Conservation (phyloP, 1,140 invertebrate genomes). For the Calycopis cecrops region DNA sequence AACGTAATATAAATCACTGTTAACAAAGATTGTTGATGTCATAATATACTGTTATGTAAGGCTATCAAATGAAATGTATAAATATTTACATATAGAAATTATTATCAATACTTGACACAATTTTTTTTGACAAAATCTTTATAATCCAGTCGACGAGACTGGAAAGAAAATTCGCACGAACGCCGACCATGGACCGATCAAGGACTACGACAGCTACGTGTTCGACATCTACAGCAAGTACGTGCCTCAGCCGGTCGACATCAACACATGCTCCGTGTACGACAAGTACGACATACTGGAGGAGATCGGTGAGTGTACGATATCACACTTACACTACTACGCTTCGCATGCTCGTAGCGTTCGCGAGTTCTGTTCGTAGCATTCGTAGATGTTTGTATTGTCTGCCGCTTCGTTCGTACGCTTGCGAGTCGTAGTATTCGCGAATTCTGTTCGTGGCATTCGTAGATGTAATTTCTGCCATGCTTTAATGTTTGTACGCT, state of each 20-base stretch:
- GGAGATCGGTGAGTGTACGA: constrained; percentile 86
- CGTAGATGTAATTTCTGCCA: no score
- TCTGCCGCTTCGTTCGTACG: no score
- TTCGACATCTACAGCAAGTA: constrained; percentile 98
- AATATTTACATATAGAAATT: no score
- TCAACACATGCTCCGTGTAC: constrained; percentile 95
- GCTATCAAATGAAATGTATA: no score
- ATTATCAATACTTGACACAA: no score
- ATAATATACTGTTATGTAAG: no score
- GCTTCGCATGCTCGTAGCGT: constrained; percentile 5
- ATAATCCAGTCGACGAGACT: constrained; percentile 84
- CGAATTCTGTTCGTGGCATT: background rate
- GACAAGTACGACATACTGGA: constrained; percentile 99
- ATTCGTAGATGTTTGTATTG: no score
- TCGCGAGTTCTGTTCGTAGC: background rate
- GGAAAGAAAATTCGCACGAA: constrained; percentile 95
- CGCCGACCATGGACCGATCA: constrained; percentile 88
- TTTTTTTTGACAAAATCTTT: no score
- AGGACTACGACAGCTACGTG: constrained; percentile 98
- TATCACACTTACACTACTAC: constrained; percentile 13
- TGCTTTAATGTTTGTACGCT: no score
- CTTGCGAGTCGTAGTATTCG: background rate
- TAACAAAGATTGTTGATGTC: no score
- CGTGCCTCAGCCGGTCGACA: constrained; percentile 96
- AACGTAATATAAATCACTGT: no score